Conservation (phyloP, 2,888 invertebrate genomes). For the Strigamia crassipes region DNA sequence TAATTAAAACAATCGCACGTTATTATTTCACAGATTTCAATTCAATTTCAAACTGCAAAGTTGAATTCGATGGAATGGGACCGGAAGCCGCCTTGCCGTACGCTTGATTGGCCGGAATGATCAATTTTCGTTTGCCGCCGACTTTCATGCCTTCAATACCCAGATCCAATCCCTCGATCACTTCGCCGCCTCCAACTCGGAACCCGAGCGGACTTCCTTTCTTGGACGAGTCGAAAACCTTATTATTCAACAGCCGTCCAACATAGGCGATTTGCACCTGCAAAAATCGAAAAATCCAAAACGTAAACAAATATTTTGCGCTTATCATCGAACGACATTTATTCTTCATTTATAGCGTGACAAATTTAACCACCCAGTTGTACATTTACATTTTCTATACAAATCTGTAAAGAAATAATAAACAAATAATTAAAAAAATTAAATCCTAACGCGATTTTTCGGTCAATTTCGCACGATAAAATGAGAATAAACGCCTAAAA, state of each 20-base stretch:
- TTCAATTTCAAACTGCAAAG: constrained; percentile 87
- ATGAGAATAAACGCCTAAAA: background rate
- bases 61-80: constrained; percentile 86
- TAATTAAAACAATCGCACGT: no score
- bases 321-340: background rate
- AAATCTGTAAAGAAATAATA: no score
- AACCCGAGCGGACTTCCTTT: constrained; percentile 70
- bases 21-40: constrained; percentile 78
- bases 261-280: constrained; percentile 60
- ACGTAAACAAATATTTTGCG: background rate
- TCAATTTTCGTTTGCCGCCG: constrained; percentile 84
- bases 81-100: constrained; percentile 65
- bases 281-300: constrained; percentile 33
- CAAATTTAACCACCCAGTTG: no score
- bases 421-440: no score
- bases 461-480: no score
- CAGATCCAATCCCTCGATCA: constrained; percentile 88
- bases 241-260: constrained; percentile 57
- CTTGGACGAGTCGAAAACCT: constrained; percentile 57
- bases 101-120: constrained; percentile 73
- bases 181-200: constrained; percentile 79
- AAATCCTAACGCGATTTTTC: no score
- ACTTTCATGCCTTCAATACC: constrained; percentile 75
- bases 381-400: no score
- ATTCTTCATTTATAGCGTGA: no score